Percentiles rank a stretch among this genome's conserved stretches.
These are phyloP conservation scores for Cyanocitta stelleri DNA, from an alignment of 2,113 vertebrate genomes.

Conservation along the genomic window DNA sequence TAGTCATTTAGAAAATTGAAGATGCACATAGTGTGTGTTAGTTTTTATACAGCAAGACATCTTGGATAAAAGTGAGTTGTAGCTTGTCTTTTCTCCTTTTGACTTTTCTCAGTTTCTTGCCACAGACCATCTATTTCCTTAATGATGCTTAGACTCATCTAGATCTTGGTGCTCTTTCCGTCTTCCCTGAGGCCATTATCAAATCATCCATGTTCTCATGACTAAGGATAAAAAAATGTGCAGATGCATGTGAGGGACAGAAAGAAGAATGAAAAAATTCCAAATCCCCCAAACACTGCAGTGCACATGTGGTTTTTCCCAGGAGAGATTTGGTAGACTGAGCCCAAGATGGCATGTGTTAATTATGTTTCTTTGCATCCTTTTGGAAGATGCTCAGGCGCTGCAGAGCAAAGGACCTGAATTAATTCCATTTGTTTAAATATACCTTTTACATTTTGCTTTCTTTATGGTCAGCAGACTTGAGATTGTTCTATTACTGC, in stretches of 20 bases:
- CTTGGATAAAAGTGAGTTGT: background rate
- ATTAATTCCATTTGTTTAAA: background rate
- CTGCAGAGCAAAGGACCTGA: background rate
- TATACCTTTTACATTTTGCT: background rate
- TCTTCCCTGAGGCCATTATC: background rate
- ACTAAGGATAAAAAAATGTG: slow-evolving; percentile 21
- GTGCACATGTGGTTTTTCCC: background rate
- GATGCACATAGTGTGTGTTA: background rate
- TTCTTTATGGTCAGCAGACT: background rate
- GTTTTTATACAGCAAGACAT: background rate
- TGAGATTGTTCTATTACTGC: background rate
- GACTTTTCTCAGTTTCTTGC: background rate
- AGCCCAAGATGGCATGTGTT: background rate
- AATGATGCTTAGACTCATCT: background rate
- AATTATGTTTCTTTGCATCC: background rate
- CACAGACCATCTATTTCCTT: background rate
- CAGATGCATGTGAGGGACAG: background rate
- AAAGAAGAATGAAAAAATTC: background rate
- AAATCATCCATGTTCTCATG: slow-evolving; percentile 4
- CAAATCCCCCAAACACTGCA: background rate
- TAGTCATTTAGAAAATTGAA: background rate
- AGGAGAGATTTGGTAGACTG: background rate
- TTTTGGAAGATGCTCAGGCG: background rate
- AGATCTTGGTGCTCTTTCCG: background rate
- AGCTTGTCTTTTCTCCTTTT: background rate